Conservation (phyloP, 2,888 invertebrate species). For the Merodon equestris region DNA sequence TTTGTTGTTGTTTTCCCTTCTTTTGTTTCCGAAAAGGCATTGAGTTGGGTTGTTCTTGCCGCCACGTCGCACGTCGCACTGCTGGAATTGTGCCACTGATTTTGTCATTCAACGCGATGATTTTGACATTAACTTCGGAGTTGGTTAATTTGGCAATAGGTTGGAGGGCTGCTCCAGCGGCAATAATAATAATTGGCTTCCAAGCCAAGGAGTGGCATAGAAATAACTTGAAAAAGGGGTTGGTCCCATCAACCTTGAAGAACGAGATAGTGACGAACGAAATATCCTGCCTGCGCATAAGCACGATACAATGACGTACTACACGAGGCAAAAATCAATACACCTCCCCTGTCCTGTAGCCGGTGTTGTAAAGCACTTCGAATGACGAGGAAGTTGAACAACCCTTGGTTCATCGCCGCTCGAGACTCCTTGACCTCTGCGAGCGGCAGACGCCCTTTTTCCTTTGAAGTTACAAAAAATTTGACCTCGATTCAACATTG, state of each 20-base stretch:
- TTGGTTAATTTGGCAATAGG: constrained; percentile 68
- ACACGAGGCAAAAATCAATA: no score
- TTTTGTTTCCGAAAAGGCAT: constrained; percentile 37
- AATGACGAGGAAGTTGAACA: no score
- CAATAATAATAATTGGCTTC: constrained; percentile 53
- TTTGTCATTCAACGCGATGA: constrained; percentile 58
- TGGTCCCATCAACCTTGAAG: no score
- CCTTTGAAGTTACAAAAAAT: constrained; percentile 38
- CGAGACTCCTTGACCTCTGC: no score
- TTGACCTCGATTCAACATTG: constrained; percentile 65
- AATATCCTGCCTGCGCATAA: no score
- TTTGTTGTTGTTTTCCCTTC: constrained; percentile 18
- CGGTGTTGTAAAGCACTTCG: no score
- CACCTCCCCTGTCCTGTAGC: no score
- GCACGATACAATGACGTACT: no score
- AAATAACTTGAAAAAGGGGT: constrained; percentile 49
- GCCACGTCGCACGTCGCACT: not conserved
- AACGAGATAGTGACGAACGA: no score
- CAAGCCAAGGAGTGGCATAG: constrained; percentile 52
- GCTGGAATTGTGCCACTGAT: constrained; percentile 58
- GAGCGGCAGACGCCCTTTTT: no score
- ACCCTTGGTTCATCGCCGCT: no score
- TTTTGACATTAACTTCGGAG: constrained; percentile 61
- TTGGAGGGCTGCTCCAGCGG: constrained; percentile 58
- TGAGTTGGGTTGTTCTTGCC: constrained; percentile 48